These are phyloP conservation scores for Mirza zaza DNA, from an alignment of 2,113 vertebrate genomes.

Conservation along the genomic window DNA sequence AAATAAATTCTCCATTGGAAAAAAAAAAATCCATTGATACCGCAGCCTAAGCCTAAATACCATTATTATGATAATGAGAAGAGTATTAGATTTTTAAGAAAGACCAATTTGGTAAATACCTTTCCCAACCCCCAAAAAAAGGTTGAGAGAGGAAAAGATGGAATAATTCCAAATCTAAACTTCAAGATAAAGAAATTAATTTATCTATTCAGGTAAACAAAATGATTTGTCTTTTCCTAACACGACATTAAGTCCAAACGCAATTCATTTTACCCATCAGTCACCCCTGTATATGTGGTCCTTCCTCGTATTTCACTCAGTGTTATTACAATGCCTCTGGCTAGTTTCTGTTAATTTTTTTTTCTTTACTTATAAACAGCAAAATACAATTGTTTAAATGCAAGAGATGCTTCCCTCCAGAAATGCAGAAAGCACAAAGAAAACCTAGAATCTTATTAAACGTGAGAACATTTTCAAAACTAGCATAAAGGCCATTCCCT, in stretches of 20 bases:
- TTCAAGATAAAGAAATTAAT: conserved; percentile 72
- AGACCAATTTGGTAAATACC: conserved; percentile 33
- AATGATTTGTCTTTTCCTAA: conserved; percentile 79
- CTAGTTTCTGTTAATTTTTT: conserved; percentile 76
- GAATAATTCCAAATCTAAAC: conserved; percentile 56
- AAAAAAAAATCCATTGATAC: conserved; percentile 47
- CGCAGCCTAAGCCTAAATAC: background rate
- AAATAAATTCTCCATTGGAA: conserved; percentile 57
- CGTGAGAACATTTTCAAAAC: conserved; percentile 50
- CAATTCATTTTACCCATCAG: conserved; percentile 77
- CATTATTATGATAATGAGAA: conserved; percentile 56
- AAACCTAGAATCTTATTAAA: conserved; percentile 60
- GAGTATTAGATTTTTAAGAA: conserved; percentile 50
- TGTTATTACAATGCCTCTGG: conserved; percentile 77
- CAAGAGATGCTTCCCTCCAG: conserved; percentile 36
- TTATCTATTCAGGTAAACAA: conserved; percentile 77
- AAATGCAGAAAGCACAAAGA: background rate
- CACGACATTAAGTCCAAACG: conserved; percentile 66
- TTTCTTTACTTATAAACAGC: conserved; percentile 66
- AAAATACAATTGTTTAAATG: conserved; percentile 58
- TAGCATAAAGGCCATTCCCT: background rate
- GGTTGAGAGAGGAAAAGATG: background rate
- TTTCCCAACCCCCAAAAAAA: background rate
- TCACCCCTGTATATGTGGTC: conserved; percentile 58
- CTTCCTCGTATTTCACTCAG: conserved; percentile 75